Percentiles rank a stretch among this genome's conserved stretches.
Evolutionary conservation across 2,888 invertebrate genomes (phyloP).

Genomic region (Kryphioiulus occultus): DNA sequence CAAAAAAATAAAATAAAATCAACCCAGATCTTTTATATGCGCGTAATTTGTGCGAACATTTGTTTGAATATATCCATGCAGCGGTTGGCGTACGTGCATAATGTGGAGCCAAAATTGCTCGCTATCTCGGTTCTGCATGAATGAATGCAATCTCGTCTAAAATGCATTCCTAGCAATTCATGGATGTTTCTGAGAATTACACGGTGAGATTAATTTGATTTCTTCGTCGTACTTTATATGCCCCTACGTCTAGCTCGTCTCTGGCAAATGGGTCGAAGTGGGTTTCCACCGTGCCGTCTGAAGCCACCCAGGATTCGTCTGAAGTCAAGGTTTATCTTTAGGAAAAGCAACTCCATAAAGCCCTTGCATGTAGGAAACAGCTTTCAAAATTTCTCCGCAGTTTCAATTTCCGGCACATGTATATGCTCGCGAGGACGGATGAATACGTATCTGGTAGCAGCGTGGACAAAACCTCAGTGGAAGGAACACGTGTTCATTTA

Average conservation of each 20-base stretch:
- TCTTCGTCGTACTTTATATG: neutral
- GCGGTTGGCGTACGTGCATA: neutral
- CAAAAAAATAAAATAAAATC: neutral
- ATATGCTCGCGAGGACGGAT: neutral
- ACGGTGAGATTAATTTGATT: conserved; percentile 11
- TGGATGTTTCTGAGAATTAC: conserved; percentile 26
- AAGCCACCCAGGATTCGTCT: neutral
- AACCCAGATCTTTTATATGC: neutral
- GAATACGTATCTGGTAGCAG: neutral
- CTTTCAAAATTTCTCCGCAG: conserved; percentile 25
- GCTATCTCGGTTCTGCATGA: neutral
- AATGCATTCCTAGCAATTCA: conserved; percentile 7
- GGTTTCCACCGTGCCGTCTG: neutral
- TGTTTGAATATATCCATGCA: no score
- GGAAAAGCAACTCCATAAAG: neutral
- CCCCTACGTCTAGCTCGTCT: neutral
- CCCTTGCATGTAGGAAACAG: neutral
- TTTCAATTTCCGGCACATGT: conserved; percentile 10
- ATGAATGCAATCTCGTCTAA: conserved; percentile 1
- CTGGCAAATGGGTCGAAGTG: neutral
- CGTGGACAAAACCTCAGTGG: neutral
- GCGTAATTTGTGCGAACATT: neutral
- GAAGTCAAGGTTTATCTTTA: conserved; percentile 33
- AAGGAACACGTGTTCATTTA: conserved; percentile 2
- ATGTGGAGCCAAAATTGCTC: neutral